phyloP scores from a whole-genome alignment of 2,797 vertebrate species.

The Rhynchonycteris naso region DNA sequence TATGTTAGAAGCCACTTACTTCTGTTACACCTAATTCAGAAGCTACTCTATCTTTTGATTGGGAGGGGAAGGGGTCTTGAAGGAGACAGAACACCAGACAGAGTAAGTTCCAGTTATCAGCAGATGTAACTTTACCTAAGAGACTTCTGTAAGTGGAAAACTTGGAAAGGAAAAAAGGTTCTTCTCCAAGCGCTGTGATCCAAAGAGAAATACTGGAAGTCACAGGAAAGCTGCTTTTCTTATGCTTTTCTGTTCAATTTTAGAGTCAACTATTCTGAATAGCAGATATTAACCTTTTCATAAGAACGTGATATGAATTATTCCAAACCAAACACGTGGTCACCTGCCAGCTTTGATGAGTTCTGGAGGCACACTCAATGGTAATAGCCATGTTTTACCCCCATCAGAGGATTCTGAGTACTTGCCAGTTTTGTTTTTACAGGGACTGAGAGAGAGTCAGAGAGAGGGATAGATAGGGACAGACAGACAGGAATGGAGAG shows the following conservation, averaged over 20 bases:
- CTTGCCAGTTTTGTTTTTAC: background rate
- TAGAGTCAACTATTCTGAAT: conserved; percentile 21
- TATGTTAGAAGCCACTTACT: background rate
- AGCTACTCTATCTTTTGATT: background rate
- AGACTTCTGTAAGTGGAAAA: background rate
- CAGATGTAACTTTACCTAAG: background rate
- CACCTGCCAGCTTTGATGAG: background rate
- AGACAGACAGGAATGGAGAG: too few relatives aligned
- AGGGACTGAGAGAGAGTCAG: too few relatives aligned
- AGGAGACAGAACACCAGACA: background rate
- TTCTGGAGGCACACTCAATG: background rate
- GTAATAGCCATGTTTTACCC: background rate
- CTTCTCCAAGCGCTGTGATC: background rate
- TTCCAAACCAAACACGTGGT: conserved; percentile 15
- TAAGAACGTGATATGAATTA: conserved; percentile 32
- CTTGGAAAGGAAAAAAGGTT: background rate
- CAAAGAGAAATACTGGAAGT: conserved; percentile 33
- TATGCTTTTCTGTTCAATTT: background rate
- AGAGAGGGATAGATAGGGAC: too few relatives aligned
- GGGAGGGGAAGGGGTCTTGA: background rate
- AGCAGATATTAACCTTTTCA: conserved; percentile 59
- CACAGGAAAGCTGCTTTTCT: conserved; percentile 27
- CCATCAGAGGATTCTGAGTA: background rate
- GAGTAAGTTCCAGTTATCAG: background rate
- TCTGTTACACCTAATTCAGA: background rate